phyloP scores from a whole-genome alignment of 1,140 invertebrate species.

The Micrasema longulum region DNA sequence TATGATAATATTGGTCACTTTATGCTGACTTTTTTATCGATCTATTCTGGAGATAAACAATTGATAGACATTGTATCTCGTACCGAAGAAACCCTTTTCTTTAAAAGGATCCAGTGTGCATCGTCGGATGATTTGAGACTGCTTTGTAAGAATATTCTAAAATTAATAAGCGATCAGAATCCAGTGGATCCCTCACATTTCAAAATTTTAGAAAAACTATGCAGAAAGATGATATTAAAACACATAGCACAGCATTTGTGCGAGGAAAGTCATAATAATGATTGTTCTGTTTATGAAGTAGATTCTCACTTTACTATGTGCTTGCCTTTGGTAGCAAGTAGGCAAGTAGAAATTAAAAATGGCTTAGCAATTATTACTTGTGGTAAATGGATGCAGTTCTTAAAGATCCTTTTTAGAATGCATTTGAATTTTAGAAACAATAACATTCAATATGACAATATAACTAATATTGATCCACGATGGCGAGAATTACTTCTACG shows the following conservation, averaged over 20 bases:
- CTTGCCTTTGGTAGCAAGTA: constrained; percentile 64
- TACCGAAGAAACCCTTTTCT: constrained; percentile 59
- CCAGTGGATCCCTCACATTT: constrained; percentile 38
- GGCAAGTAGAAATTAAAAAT: constrained; percentile 65
- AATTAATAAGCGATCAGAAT: constrained; percentile 56
- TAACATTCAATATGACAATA: constrained; percentile 57
- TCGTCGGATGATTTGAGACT: constrained; percentile 58
- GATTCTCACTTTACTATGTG: constrained; percentile 68
- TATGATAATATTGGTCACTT: constrained; percentile 72
- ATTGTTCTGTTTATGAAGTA: constrained; percentile 58
- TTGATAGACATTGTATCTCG: constrained; percentile 58
- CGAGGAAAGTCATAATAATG: constrained; percentile 54
- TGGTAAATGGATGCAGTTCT: constrained; percentile 68
- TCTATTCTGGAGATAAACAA: constrained; percentile 55
- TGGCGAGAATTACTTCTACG: constrained; percentile 62
- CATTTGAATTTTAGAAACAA: constrained; percentile 63
- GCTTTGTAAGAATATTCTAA: constrained; percentile 61
- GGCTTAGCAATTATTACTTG: constrained; percentile 68
- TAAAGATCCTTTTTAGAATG: constrained; percentile 66
- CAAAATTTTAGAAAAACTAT: constrained; percentile 56
- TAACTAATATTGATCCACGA: constrained; percentile 62
- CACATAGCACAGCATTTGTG: constrained; percentile 59
- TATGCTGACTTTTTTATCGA: constrained; percentile 65
- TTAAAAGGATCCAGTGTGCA: constrained; percentile 57
- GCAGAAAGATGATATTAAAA: constrained; percentile 59